These are phyloP conservation scores for Sprattus sprattus DNA, from an alignment of 2,113 vertebrate genomes.

Conservation along the genomic window DNA sequence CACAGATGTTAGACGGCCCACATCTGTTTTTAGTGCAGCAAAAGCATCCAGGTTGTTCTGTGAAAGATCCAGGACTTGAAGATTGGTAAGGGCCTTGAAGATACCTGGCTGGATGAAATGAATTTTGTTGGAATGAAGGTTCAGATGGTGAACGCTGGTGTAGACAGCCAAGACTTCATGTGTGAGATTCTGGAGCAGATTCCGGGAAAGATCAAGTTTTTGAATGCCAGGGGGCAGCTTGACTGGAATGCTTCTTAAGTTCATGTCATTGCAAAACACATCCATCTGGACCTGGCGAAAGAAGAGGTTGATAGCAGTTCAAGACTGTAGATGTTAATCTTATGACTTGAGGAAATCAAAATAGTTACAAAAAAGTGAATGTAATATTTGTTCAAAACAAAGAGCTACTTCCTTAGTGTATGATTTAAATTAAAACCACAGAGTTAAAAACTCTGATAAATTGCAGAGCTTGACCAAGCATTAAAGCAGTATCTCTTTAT, in stretches of 20 bases:
- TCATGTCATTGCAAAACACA: constrained; percentile 75
- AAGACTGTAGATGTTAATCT: not conserved
- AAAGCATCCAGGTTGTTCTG: constrained; percentile 76
- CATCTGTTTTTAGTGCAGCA: constrained; percentile 58
- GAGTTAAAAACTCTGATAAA: too few relatives aligned
- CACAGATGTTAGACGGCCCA: constrained; percentile 75
- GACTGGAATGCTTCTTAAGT: constrained; percentile 73
- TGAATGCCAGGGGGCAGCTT: constrained; percentile 69
- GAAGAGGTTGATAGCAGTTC: constrained; percentile 19
- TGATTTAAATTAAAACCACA: too few relatives aligned
- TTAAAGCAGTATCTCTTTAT: too few relatives aligned
- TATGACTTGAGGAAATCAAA: not conserved
- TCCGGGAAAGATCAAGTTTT: constrained; percentile 82
- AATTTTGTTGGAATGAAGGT: constrained; percentile 84
- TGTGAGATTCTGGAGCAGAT: constrained; percentile 80
- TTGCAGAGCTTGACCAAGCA: too few relatives aligned
- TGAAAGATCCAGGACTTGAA: constrained; percentile 84
- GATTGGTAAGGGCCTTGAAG: constrained; percentile 73
- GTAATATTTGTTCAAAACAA: too few relatives aligned
- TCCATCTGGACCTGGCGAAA: constrained; percentile 73
- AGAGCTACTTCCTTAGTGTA: too few relatives aligned
- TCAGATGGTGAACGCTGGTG: constrained; percentile 71
- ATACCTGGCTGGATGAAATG: constrained; percentile 79
- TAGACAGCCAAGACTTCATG: constrained; percentile 69
- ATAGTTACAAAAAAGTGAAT: not conserved